Conservation (phyloP, 2,113 vertebrate species). For the Narcine bancroftii region DNA sequence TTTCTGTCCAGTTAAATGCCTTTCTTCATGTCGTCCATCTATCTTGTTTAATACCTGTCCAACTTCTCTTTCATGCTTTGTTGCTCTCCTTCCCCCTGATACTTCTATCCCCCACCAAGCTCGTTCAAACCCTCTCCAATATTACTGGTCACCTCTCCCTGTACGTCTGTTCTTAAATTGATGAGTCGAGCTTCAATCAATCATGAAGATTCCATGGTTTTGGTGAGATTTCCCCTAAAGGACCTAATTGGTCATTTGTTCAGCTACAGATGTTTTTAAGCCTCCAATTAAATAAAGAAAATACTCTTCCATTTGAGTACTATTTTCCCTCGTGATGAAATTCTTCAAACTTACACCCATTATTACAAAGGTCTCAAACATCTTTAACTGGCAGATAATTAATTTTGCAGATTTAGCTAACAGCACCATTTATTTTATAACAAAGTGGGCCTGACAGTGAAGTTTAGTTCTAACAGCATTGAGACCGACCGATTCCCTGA, state of each 20-base stretch:
- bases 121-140: too few species aligned
- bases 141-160: too few species aligned
- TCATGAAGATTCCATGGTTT: not conserved
- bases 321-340: not conserved
- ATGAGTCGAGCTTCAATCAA: not conserved
- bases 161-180: not conserved
- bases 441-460: not conserved
- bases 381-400: not conserved
- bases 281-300: not conserved
- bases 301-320: not conserved
- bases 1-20: too few species aligned
- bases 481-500: too few species aligned
- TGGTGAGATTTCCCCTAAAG: not conserved
- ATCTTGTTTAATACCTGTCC: too few species aligned
- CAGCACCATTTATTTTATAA: not conserved
- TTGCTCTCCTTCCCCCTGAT: too few species aligned
- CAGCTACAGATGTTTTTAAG: not conserved
- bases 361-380: not conserved
- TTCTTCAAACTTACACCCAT: not conserved
- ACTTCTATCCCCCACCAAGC: too few species aligned
- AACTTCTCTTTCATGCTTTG: too few species aligned
- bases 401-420: not conserved
- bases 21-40: too few species aligned
- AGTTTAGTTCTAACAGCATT: not conserved
- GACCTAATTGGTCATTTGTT: not conserved